Conservation (phyloP, 2,113 vertebrate genomes). For the Microcebus murinus region DNA sequence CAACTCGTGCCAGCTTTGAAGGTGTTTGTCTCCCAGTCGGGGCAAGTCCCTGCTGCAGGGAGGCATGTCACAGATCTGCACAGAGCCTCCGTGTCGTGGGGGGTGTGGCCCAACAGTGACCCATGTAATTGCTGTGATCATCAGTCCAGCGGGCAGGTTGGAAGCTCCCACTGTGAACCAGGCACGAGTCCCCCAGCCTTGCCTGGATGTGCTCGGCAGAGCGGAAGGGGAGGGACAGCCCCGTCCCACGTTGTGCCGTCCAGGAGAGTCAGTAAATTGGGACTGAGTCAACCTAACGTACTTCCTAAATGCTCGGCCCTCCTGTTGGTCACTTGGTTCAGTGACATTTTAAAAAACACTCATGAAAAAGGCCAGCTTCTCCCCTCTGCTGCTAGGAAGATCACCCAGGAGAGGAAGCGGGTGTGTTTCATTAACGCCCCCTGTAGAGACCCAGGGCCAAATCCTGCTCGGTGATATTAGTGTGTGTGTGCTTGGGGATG, state of each 20-base stretch:
- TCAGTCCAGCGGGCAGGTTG: not conserved
- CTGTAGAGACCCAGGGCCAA: not conserved
- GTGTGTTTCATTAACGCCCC: not conserved
- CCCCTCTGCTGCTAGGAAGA: not conserved
- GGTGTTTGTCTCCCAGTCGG: not conserved
- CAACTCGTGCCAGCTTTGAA: not conserved
- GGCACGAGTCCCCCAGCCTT: rapidly evolving
- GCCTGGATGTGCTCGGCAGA: not conserved
- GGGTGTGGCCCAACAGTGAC: not conserved
- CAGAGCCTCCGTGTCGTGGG: not conserved
- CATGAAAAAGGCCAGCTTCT: not conserved
- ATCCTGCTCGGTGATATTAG: not conserved
- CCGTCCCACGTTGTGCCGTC: not conserved
- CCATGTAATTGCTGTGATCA: not conserved
- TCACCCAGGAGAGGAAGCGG: not conserved
- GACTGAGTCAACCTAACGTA: not conserved
- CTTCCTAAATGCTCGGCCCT: not conserved
- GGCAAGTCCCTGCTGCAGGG: not conserved
- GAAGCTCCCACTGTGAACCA: constrained; percentile 10
- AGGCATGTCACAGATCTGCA: not conserved
- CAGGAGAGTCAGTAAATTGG: not conserved
- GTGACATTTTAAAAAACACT: not conserved
- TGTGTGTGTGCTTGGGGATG: not conserved
- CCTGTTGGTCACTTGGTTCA: not conserved
- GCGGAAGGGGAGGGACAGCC: not conserved